phyloP scores from a whole-genome alignment of 2,797 vertebrate species.

The Pteronotus mesoamericanus region DNA sequence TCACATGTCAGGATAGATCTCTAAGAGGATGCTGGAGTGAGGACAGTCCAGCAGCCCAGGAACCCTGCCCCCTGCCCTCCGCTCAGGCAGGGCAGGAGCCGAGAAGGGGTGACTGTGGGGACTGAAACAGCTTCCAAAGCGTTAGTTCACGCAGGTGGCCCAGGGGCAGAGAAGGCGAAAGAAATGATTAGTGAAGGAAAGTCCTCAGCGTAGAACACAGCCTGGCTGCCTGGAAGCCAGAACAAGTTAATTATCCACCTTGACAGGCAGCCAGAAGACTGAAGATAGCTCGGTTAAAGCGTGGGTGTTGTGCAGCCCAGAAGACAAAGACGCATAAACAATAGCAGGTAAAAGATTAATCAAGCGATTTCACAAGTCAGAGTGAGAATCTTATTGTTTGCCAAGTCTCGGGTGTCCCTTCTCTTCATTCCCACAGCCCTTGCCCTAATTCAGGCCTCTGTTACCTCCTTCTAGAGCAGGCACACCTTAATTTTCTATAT shows the following conservation, averaged over 20 bases:
- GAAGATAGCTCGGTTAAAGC: neutral
- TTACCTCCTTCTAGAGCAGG: neutral
- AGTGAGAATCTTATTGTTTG: neutral
- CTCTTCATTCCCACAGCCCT: neutral
- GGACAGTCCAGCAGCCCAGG: neutral
- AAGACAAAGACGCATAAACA: neutral
- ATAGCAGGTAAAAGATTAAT: neutral
- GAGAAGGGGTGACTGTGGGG: neutral
- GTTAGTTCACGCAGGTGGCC: accelerated
- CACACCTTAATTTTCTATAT: conserved; percentile 19
- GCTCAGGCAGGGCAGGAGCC: neutral
- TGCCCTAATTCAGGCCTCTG: neutral
- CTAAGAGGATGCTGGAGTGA: neutral
- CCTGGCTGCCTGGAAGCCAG: neutral
- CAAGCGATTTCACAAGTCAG: neutral
- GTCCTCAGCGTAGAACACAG: neutral
- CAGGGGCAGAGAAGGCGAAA: neutral
- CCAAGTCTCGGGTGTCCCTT: neutral
- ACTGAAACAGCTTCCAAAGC: neutral
- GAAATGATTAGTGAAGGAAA: neutral
- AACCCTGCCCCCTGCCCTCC: neutral
- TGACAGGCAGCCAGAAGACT: conserved; percentile 1
- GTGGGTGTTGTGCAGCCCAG: neutral
- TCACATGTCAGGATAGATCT: neutral
- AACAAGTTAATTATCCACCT: neutral